Evolutionary conservation across 2,797 vertebrate genomes (phyloP).

Genomic region (Taenioides sp.): DNA sequence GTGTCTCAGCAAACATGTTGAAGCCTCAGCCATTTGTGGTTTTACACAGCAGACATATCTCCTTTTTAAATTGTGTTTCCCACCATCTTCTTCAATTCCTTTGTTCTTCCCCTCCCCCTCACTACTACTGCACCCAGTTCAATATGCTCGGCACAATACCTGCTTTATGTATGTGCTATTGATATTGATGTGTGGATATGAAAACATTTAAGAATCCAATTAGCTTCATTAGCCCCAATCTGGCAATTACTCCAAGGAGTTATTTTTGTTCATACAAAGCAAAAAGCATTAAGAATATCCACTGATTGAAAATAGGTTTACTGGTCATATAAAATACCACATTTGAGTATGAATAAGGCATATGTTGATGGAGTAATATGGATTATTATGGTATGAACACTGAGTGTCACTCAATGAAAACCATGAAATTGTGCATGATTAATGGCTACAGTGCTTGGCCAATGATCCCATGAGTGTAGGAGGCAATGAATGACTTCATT

Average conservation of each 20-base stretch:
- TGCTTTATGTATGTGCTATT: constrained; percentile 36
- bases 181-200: constrained; percentile 35
- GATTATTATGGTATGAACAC: not conserved
- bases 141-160: constrained; percentile 53
- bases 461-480: constrained; percentile 16
- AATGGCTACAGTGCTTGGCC: constrained; percentile 8
- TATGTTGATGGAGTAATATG: constrained; percentile 10
- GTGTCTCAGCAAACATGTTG: constrained; percentile 64
- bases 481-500: constrained; percentile 57
- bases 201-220: constrained; percentile 21
- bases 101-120: constrained; percentile 74
- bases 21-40: constrained; percentile 43
- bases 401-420: not conserved
- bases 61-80: constrained; percentile 42
- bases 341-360: constrained; percentile 49
- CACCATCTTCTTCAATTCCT: constrained; percentile 59
- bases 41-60: constrained; percentile 40
- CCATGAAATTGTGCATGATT: not conserved
- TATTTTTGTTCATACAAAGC: constrained; percentile 17
- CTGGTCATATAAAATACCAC: constrained; percentile 48
- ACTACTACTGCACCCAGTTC: constrained; percentile 51
- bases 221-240: constrained; percentile 4
- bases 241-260: not conserved
- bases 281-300: constrained; percentile 54
- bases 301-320: constrained; percentile 58